Percentiles rank a stretch among this genome's conserved stretches.
phyloP scores from a whole-genome alignment of 2,797 vertebrate species.

The Vipera ursinii region DNA sequence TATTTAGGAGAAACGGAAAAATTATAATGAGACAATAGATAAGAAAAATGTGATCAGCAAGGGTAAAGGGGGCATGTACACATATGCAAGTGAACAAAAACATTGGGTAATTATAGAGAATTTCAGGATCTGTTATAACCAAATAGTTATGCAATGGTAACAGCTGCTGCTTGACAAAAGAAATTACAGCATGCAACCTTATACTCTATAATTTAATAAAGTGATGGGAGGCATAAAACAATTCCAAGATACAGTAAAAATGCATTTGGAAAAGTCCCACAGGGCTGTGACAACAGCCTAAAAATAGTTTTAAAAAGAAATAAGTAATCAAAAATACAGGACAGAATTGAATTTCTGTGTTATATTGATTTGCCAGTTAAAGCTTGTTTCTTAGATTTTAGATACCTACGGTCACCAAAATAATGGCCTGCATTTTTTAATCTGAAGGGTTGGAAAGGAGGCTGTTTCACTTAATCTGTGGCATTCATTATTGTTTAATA shows the following conservation, averaged over 20 bases:
- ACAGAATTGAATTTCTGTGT: not conserved
- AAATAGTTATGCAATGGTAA: conserved; percentile 10
- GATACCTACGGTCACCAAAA: not conserved
- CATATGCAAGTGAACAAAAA: not conserved
- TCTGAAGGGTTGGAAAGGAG: not conserved
- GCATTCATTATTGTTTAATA: not conserved
- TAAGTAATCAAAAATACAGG: not conserved
- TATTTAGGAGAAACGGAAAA: conserved; percentile 17
- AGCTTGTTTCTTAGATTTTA: not conserved
- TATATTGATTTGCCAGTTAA: not conserved
- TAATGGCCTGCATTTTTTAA: not conserved
- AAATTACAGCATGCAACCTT: conserved; percentile 14
- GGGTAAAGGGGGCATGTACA: not conserved
- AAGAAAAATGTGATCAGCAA: not conserved
- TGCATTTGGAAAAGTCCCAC: not conserved
- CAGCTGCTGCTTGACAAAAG: conserved; percentile 1
- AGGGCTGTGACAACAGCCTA: not conserved
- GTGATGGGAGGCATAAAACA: not conserved
- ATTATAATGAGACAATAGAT: not conserved
- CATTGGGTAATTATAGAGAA: conserved; percentile 1
- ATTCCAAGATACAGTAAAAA: not conserved
- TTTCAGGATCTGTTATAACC: conserved; percentile 12
- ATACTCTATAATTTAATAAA: conserved; percentile 22
- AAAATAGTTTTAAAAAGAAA: conserved; percentile 1
- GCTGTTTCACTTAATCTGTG: not conserved